Evolutionary conservation across 2,797 vertebrate species (phyloP), one percentile per base, ranked within the genome.

Genomic region (Halcyon chelicuti): DNA sequence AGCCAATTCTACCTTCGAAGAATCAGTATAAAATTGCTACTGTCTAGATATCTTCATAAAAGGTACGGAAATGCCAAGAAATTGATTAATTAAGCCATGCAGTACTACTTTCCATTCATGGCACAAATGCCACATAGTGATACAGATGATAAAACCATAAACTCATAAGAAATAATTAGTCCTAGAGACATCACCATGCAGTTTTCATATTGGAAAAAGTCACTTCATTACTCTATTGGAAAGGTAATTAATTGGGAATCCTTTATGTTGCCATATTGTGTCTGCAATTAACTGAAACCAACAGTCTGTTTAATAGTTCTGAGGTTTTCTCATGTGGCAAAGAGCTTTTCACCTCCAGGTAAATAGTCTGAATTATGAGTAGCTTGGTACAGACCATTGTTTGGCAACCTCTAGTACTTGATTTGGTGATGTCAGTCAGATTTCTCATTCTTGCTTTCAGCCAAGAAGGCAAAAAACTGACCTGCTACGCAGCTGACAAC

Each of bases 201-300:
- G 73, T 72, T 89, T 95, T 62, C 4, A 0, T 71, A 72, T 33
- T 66, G 81, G 54, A 91, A 78, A 44, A 86, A 90, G 62, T 72
- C 16, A 84, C 58, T 90, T 93, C 82, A 91, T 94, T 87, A 71
- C n/a, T 73, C 65, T 62, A 28, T 35, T 82, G 60, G 29, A 93
- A 90, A 83, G 23, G 31, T 71, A 87, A 93, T 95, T 93, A 96
- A 88, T 73, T 75, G 37, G 7, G 29, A 78, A 33, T 65, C n/a
- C 82, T 93, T 90, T 77, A 49, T 79, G 55, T 78, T 12, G 0
- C 83, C 39, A 33, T 66, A 65, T 81, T 80, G 46, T 87, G 33
- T 62, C 26, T 7, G 5, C 47, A 73, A 49, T 46, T 88, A 72
- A 62, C 60, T 47, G 58, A 93, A 90, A 66, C 49, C 76, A 71